These are phyloP conservation scores for Sebastes vulpes DNA, from an alignment of 2,797 vertebrate genomes.

Conservation along the genomic window DNA sequence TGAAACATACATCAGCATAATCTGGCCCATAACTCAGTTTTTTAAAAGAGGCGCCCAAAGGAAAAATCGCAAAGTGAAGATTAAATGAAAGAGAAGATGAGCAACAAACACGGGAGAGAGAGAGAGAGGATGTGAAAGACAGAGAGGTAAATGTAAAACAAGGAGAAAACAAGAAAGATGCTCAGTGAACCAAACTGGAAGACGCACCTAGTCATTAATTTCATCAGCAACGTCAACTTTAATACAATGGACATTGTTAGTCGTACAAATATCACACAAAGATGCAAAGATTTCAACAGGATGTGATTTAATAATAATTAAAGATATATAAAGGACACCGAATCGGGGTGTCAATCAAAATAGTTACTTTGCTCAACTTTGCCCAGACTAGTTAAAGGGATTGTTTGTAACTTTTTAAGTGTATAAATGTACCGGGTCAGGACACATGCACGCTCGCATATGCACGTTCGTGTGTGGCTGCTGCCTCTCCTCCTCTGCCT, in stretches of 20 bases:
- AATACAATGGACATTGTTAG: background rate
- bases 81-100: conserved; percentile 15
- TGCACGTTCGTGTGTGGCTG: rapidly evolving
- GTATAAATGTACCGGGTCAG: too few relatives aligned
- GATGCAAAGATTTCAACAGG: too few relatives aligned
- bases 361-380: too few relatives aligned
- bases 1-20: conserved; percentile 75
- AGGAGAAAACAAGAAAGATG: background rate
- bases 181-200: background rate
- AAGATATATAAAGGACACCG: too few relatives aligned
- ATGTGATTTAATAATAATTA: too few relatives aligned
- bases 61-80: conserved; percentile 4
- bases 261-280: background rate
- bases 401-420: too few relatives aligned
- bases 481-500: too few relatives aligned
- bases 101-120: background rate
- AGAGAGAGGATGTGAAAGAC: background rate
- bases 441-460: too few relatives aligned
- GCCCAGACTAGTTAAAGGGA: too few relatives aligned
- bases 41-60: conserved; percentile 41
- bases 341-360: too few relatives aligned
- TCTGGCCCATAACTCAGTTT: conserved; percentile 64
- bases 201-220: background rate
- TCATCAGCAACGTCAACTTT: background rate
- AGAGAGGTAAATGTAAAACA: background rate